These are phyloP conservation scores for Cylloceria caligata DNA, from an alignment of 2,888 invertebrate species.

Conservation along the genomic window DNA sequence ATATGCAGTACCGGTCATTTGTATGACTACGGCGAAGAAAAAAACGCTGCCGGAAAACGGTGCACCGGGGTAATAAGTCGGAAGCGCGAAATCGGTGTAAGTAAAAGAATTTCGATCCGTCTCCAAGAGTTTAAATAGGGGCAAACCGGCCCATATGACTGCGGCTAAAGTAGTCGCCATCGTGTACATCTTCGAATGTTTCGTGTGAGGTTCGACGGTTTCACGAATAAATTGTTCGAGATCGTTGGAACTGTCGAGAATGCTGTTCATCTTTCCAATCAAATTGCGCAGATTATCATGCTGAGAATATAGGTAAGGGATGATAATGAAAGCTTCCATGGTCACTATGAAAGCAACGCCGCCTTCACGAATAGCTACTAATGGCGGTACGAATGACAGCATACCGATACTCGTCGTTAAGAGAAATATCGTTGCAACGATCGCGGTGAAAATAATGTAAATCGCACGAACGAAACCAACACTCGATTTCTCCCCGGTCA, in stretches of 20 bases:
- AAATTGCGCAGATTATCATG: conserved; percentile 61
- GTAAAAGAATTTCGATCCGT: conserved; percentile 59
- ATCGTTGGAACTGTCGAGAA: conserved; percentile 59
- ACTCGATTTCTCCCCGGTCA: conserved; percentile 31
- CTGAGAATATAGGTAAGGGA: conserved; percentile 66
- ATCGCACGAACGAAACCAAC: conserved; percentile 29
- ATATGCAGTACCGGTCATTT: conserved; percentile 54
- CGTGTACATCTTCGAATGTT: conserved; percentile 67
- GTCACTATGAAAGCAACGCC: conserved; percentile 62
- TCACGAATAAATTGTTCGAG: conserved; percentile 42
- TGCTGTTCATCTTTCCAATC: conserved; percentile 65
- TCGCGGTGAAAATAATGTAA: conserved; percentile 66
- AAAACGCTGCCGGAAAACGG: conserved; percentile 65
- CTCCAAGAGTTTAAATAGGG: conserved; percentile 55
- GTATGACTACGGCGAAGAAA: conserved; percentile 39
- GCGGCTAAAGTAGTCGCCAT: conserved; percentile 44
- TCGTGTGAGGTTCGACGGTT: conserved; percentile 66
- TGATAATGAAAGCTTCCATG: conserved; percentile 62
- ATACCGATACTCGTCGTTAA: conserved; percentile 43
- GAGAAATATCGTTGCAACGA: conserved; percentile 52
- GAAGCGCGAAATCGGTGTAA: conserved; percentile 69
- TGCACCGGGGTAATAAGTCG: conserved; percentile 68
- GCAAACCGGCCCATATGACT: conserved; percentile 63
- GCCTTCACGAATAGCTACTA: conserved; percentile 66
- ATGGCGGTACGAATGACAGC: conserved; percentile 35